These are phyloP conservation scores for Strigops habroptila DNA, from an alignment of 2,113 vertebrate species.

Conservation along the genomic window DNA sequence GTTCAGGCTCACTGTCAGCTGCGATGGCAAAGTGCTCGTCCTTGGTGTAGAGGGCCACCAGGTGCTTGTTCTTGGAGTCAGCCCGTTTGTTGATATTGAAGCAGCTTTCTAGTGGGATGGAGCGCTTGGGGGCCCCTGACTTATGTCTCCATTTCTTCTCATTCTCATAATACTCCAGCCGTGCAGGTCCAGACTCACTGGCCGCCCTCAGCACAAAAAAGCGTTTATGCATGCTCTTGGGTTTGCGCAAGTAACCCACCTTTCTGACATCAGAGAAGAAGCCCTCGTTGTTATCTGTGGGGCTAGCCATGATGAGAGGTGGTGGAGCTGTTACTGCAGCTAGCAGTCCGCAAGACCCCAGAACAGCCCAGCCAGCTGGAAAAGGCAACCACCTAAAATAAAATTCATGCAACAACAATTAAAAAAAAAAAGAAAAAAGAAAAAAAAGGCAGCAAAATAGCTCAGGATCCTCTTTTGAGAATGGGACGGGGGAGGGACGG, in stretches of 20 bases:
- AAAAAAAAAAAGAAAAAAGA: neutral
- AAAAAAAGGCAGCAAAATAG: neutral
- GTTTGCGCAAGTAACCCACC: conserved; percentile 92
- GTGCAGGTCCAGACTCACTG: conserved; percentile 84
- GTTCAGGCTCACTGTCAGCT: conserved; percentile 85
- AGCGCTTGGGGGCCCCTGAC: conserved; percentile 87
- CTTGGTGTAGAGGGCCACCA: conserved; percentile 88
- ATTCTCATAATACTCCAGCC: conserved; percentile 91
- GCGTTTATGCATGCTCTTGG: conserved; percentile 92
- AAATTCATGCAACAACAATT: conserved; percentile 46
- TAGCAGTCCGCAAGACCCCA: neutral
- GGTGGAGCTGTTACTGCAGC: neutral
- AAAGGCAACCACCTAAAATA: conserved; percentile 10
- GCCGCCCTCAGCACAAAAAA: conserved; percentile 88
- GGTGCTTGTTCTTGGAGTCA: conserved; percentile 91
- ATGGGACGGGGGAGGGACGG: neutral
- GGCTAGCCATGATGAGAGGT: conserved; percentile 77
- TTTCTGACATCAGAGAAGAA: conserved; percentile 90
- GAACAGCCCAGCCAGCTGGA: neutral
- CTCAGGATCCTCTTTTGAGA: conserved; percentile 8
- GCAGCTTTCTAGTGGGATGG: conserved; percentile 87
- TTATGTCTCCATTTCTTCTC: conserved; percentile 94
- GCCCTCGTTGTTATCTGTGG: conserved; percentile 76
- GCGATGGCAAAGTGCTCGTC: conserved; percentile 90
- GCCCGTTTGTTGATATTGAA: conserved; percentile 92